Evolutionary conservation across 2,888 invertebrate species (phyloP).

Genomic region (Tenthredo distinguenda): DNA sequence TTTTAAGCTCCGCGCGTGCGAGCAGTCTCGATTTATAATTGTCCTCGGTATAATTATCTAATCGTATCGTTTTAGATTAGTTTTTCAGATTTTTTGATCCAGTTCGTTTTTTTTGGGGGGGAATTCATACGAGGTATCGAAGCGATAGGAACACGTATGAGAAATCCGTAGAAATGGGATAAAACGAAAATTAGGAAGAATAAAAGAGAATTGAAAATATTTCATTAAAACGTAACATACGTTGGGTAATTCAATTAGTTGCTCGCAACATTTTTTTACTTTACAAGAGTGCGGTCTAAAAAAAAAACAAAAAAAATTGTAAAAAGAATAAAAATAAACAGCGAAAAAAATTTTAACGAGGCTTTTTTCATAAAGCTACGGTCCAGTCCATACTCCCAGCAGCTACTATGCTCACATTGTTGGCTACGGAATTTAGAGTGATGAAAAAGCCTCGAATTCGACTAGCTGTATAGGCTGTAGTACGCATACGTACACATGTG

Average conservation of each 20-base stretch:
- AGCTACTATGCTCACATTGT: not conserved
- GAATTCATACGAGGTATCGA: not conserved
- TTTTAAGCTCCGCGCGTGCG: not conserved
- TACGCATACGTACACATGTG: not conserved
- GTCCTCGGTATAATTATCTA: not conserved
- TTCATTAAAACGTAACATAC: slow-evolving; percentile 29
- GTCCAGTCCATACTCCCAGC: not conserved
- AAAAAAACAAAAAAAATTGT: not conserved
- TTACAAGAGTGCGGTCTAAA: not conserved
- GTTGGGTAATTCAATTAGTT: slow-evolving; percentile 15
- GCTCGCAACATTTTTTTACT: not conserved
- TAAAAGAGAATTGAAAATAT: not conserved
- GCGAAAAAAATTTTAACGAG: not conserved
- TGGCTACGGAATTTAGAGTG: slow-evolving; percentile 1
- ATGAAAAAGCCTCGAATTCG: not conserved
- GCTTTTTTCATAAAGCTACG: not conserved
- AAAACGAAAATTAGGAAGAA: not conserved
- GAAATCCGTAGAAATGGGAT: not conserved
- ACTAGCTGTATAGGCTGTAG: not conserved
- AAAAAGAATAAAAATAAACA: not conserved
- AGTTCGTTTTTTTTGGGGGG: not conserved
- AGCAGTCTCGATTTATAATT: not conserved
- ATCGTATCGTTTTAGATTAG: not conserved
- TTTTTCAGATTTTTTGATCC: not conserved
- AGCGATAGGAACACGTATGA: not conserved